Evolutionary conservation across 1,140 invertebrate species (phyloP), one percentile per base, ranked within the genome.

Genomic region (Ceratoteleas bidentatus): DNA sequence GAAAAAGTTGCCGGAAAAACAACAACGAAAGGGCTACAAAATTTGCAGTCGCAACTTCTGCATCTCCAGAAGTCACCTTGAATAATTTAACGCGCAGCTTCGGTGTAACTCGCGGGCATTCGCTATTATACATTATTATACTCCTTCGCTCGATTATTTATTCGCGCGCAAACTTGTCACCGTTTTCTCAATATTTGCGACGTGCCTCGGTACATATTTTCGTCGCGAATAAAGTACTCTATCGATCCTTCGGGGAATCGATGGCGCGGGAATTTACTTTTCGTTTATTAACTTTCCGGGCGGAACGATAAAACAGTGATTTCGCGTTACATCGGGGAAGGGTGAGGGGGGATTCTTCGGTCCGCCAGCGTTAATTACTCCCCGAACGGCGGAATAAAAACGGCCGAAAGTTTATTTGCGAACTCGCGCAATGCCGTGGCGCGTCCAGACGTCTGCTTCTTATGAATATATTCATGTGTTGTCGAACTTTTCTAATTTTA

Each of bases 401-500:
- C 47, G n/a, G 53, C 43, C 15, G 50, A 62, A 66, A 75, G 34
- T 75, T 75, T 66, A 60, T 75, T 60, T 53, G 49, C n/a, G 16
- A 74, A 45, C 43, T 65, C 33, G 34, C 0, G 10, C 15, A 49
- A 57, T 61, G 24, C 49, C 9, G 56, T 0, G 61, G 56, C 60
- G 66, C 33, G 16, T 57, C 66, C n/a, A 13, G 14, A 57, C 16
- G 16, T 32, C 34, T n/a, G 24, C 33, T 75, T 45, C 62, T 75
- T 66, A 60, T 60, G 62, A 66, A 75, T 66, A 60, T 16, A 75
- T 75, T 58, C 47, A 66, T 34, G 34, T 56, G 65, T 66, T 66
- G 36, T 66, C 60, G 52, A 75, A 75, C 61, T 66, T 75, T 68
- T 38, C 56, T 68, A 66, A 68, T 75, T 75, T 68, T 53, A 61